These are phyloP conservation scores for Tragulus kanchil DNA, from an alignment of 2,113 vertebrate genomes.

Conservation along the genomic window DNA sequence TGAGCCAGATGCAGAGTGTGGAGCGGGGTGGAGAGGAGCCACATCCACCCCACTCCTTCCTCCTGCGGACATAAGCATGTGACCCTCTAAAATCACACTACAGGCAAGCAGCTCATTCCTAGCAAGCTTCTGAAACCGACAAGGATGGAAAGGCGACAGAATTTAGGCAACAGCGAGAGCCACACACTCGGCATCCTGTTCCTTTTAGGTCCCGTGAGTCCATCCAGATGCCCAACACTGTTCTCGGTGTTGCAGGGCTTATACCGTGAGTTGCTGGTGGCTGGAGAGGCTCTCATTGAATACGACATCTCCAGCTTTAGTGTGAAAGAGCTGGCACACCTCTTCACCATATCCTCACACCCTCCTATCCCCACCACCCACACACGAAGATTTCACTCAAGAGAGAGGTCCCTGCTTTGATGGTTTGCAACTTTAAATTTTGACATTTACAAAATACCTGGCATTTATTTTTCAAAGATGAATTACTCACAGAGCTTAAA, in stretches of 20 bases:
- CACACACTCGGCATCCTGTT: background rate
- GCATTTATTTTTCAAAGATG: constrained; percentile 48
- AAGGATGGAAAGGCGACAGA: background rate
- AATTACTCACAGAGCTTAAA: constrained; percentile 28
- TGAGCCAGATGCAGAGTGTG: background rate
- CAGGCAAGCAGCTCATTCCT: constrained; percentile 15
- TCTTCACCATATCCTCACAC: background rate
- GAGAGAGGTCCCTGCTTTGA: background rate
- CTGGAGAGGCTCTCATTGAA: background rate
- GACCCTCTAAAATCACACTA: constrained; percentile 17
- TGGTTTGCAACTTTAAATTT: constrained; percentile 2
- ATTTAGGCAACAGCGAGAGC: background rate
- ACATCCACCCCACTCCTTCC: background rate
- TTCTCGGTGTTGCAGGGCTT: fast-evolving
- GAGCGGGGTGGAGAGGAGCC: background rate
- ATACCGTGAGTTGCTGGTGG: fast-evolving
- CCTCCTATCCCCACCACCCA: too few relatives aligned
- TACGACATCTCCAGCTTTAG: background rate
- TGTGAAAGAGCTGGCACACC: background rate
- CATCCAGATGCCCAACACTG: background rate
- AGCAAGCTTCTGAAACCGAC: background rate
- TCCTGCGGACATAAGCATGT: background rate
- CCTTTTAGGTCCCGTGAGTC: background rate
- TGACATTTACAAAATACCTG: constrained; percentile 29
- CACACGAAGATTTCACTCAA: background rate